These are phyloP conservation scores for Podabrus alpinus DNA, from an alignment of 2,888 invertebrate genomes.

Conservation along the genomic window DNA sequence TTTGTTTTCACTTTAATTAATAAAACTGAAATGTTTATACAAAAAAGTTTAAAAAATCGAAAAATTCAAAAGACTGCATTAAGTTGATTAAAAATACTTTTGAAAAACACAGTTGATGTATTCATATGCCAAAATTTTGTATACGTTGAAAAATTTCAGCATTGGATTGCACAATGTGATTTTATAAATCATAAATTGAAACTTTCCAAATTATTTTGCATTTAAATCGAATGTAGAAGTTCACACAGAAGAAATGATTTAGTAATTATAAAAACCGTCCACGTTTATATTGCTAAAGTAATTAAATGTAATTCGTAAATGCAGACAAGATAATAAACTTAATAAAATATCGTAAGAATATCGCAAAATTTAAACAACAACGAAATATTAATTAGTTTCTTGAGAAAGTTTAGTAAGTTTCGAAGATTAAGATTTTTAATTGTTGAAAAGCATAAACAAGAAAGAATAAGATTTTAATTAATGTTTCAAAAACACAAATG, in stretches of 20 bases:
- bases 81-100: slow-evolving; percentile 20
- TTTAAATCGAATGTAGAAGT: slow-evolving; percentile 15
- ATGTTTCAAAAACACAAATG: slow-evolving; percentile 20
- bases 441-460: slow-evolving; percentile 24
- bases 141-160: slow-evolving; percentile 16
- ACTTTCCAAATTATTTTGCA: slow-evolving; percentile 17
- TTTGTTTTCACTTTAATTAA: not conserved
- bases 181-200: slow-evolving; percentile 21
- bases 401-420: not conserved
- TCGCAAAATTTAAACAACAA: slow-evolving; percentile 20
- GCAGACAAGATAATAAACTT: slow-evolving; percentile 16
- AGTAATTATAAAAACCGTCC: slow-evolving; percentile 17
- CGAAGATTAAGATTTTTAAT: slow-evolving; percentile 14
- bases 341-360: slow-evolving; percentile 21
- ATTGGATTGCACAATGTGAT: slow-evolving; percentile 9
- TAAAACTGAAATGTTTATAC: slow-evolving; percentile 14
- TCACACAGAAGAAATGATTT: slow-evolving; percentile 18
- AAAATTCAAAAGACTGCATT: slow-evolving; percentile 25
- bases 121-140: slow-evolving; percentile 26
- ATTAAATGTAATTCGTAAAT: slow-evolving; percentile 17
- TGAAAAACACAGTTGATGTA: slow-evolving; percentile 22
- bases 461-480: slow-evolving; percentile 24
- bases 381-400: slow-evolving; percentile 26
- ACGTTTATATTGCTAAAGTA: slow-evolving; percentile 11
- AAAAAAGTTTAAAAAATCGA: slow-evolving; percentile 14